Percentiles rank a stretch among this genome's conserved stretches.
Evolutionary conservation across 2,888 invertebrate genomes (phyloP).

Genomic region (Cephus spinipes): DNA sequence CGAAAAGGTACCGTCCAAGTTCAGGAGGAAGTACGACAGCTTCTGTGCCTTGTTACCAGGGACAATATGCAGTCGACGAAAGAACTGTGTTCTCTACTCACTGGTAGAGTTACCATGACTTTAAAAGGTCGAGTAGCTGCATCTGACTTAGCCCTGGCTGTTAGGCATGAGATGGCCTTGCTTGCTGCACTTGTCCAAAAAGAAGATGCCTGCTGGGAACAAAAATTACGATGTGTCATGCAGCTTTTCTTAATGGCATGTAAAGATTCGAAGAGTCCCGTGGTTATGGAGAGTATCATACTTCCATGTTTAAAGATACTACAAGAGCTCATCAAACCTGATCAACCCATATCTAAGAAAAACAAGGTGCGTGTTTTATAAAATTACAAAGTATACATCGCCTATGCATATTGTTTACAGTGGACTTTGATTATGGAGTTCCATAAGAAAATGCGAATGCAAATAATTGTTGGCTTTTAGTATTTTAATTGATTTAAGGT

Average conservation of each 20-base stretch:
- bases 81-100: conserved; percentile 84
- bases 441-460: background rate
- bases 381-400: background rate
- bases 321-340: conserved; percentile 82
- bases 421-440: background rate
- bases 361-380: conserved; percentile 63
- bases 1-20: conserved; percentile 85
- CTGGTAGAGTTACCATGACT: conserved; percentile 86
- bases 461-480: background rate
- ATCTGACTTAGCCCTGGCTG: conserved; percentile 79
- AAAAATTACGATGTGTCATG: conserved; percentile 88
- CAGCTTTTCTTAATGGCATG: conserved; percentile 86
- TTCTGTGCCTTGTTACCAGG: conserved; percentile 88
- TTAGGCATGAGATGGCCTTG: conserved; percentile 90
- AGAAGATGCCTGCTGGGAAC: conserved; percentile 96
- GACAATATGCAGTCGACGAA: conserved; percentile 87
- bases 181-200: conserved; percentile 90
- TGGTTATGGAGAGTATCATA: conserved; percentile 91
- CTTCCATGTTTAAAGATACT: conserved; percentile 94
- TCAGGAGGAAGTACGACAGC: conserved; percentile 89
- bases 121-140: conserved; percentile 81
- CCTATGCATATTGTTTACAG: background rate
- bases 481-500: conserved; percentile 8
- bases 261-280: conserved; percentile 82
- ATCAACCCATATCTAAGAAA: conserved; percentile 70